Evolutionary conservation across 2,888 invertebrate genomes (phyloP).

Genomic region (Aphodius granarius): DNA sequence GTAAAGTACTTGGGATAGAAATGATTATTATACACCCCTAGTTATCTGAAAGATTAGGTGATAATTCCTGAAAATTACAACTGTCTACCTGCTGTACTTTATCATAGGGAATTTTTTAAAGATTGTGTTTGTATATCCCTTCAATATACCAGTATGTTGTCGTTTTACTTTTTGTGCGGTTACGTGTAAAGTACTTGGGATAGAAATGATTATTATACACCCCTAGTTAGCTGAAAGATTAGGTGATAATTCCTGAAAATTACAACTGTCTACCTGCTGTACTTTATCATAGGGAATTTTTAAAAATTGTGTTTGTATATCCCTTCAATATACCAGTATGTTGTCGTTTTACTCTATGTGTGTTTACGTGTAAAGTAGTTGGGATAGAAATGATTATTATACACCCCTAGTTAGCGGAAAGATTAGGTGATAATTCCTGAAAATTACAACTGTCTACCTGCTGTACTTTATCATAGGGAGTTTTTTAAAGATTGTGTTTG

Average conservation of each 20-base stretch:
- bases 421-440: not conserved
- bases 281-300: not conserved
- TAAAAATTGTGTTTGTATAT: not conserved
- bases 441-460: not conserved
- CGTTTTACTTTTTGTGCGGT: not conserved
- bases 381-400: not conserved
- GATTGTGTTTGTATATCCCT: not conserved
- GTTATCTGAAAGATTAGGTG: too few species aligned
- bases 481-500: too few species aligned
- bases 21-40: too few species aligned
- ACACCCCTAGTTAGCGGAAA: not conserved
- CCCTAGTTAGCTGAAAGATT: not conserved
- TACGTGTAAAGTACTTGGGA: not conserved
- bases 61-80: too few species aligned
- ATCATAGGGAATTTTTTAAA: not conserved
- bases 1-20: too few species aligned
- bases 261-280: not conserved
- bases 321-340: not conserved
- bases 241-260: not conserved
- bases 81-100: not conserved
- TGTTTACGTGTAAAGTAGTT: not conserved
- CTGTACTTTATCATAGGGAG: not conserved
- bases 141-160: not conserved
- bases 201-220: not conserved
- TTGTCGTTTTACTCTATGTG: not conserved